Evolutionary conservation across 2,113 vertebrate genomes (phyloP).

Genomic region (Vanacampus margaritifer): DNA sequence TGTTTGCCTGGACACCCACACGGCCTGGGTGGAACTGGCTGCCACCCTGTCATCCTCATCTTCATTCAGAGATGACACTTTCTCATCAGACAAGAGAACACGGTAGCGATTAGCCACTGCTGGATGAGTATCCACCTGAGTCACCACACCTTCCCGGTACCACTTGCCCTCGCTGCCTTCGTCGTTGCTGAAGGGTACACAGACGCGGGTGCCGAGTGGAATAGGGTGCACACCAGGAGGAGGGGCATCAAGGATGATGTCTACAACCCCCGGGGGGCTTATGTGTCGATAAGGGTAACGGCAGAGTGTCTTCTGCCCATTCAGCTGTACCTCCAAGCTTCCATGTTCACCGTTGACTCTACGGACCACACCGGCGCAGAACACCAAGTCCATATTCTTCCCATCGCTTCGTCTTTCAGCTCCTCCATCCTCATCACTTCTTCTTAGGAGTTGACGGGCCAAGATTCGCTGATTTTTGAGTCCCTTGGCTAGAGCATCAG

Average conservation of each 20-base stretch:
- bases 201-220: slow-evolving; percentile 75
- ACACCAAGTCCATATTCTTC: slow-evolving; percentile 54
- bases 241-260: slow-evolving; percentile 79
- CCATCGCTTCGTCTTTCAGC: slow-evolving; percentile 15
- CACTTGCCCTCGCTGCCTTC: slow-evolving; percentile 63
- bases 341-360: slow-evolving; percentile 79
- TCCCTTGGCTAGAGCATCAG: slow-evolving; percentile 74
- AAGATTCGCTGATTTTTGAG: slow-evolving; percentile 83
- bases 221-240: slow-evolving; percentile 74
- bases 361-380: slow-evolving; percentile 81
- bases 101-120: slow-evolving; percentile 81
- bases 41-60: slow-evolving; percentile 46
- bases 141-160: slow-evolving; percentile 80
- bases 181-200: slow-evolving; percentile 75
- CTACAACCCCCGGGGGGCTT: slow-evolving; percentile 64
- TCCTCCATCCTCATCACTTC: slow-evolving; percentile 47
- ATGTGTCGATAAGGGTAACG: slow-evolving; percentile 76
- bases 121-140: slow-evolving; percentile 79
- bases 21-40: slow-evolving; percentile 60
- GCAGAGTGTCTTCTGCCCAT: slow-evolving; percentile 76
- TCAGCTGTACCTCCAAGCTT: slow-evolving; percentile 80
- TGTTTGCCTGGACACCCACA: slow-evolving; percentile 83
- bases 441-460: slow-evolving; percentile 67
- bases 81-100: slow-evolving; percentile 70
- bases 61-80: slow-evolving; percentile 36